Conservation (phyloP, 2,888 invertebrate genomes). For the Calephelis perditalis region DNA sequence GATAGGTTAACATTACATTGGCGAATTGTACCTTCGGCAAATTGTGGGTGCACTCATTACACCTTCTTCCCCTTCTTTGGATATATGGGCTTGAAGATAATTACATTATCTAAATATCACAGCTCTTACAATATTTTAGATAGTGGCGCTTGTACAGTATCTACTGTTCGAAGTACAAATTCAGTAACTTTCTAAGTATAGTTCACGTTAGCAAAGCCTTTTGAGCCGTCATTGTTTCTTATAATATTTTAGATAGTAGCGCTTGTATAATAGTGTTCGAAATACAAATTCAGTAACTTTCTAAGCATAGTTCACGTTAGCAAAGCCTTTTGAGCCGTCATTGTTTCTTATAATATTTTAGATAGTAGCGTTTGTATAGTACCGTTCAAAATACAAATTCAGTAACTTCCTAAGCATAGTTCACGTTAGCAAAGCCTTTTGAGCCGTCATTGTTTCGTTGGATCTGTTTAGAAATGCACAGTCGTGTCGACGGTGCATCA, state of each 20-base stretch:
- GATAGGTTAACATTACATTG: no score
- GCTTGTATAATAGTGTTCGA: no score
- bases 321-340: slow-evolving; percentile 4
- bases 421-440: slow-evolving; percentile 1
- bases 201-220: slow-evolving; percentile 1
- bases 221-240: slow-evolving; percentile 1
- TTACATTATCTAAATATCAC: no score
- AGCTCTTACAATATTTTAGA: no score
- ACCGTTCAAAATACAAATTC: neutral
- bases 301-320: neutral
- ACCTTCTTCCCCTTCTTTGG: no score
- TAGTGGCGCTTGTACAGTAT: no score
- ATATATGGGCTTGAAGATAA: no score
- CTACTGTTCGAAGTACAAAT: no score
- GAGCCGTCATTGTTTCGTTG: slow-evolving; percentile 4
- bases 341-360: neutral
- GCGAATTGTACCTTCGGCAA: no score
- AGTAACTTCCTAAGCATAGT: neutral
- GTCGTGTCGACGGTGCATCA: slow-evolving; percentile 5
- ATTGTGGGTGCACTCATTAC: no score
- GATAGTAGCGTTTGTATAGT: no score
- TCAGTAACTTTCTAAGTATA: neutral
- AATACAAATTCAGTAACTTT: neutral
- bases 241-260: no score
- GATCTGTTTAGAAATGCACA: slow-evolving; percentile 9